A percentile compares a stretch with the other conserved stretches of the same genome.
phyloP scores from a whole-genome alignment of 2,797 vertebrate species.

The Phalloptychus januarius region DNA sequence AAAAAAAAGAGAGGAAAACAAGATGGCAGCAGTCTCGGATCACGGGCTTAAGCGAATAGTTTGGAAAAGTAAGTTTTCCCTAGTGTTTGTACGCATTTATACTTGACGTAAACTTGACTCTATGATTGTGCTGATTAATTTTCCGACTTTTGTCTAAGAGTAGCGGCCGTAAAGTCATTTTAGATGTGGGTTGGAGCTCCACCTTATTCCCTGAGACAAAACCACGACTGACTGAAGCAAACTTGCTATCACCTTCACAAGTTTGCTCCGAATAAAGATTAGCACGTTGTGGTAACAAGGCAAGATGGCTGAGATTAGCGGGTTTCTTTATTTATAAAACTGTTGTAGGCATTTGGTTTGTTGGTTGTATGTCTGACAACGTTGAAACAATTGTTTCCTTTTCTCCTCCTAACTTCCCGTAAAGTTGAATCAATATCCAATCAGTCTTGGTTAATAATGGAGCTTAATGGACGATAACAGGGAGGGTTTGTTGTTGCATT shows the following conservation, averaged over 20 bases:
- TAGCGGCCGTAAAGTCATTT: slow-evolving; percentile 10
- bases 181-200: slow-evolving; percentile 27
- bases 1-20: slow-evolving; percentile 53
- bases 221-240: not conserved
- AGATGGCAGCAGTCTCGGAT: slow-evolving; percentile 80
- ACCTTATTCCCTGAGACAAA: slow-evolving; percentile 25
- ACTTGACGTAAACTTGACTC: no score
- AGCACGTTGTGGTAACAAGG: not conserved
- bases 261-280: not conserved
- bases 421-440: not conserved
- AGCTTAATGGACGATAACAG: not conserved
- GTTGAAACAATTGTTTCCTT: not conserved
- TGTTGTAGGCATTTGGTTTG: not conserved
- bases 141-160: not conserved
- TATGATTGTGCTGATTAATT: not conserved
- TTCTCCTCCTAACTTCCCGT: not conserved
- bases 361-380: not conserved
- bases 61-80: slow-evolving; percentile 84
- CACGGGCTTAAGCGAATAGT: slow-evolving; percentile 80
- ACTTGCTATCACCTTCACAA: not conserved
- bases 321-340: not conserved
- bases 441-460: not conserved
- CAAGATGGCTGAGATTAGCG: not conserved
- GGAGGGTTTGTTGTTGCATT: not conserved
- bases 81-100: not conserved